Percentiles rank a stretch among this genome's conserved stretches.
These are phyloP conservation scores for Hippoglossus stenolepis DNA, from an alignment of 2,113 vertebrate genomes.

Conservation along the genomic window DNA sequence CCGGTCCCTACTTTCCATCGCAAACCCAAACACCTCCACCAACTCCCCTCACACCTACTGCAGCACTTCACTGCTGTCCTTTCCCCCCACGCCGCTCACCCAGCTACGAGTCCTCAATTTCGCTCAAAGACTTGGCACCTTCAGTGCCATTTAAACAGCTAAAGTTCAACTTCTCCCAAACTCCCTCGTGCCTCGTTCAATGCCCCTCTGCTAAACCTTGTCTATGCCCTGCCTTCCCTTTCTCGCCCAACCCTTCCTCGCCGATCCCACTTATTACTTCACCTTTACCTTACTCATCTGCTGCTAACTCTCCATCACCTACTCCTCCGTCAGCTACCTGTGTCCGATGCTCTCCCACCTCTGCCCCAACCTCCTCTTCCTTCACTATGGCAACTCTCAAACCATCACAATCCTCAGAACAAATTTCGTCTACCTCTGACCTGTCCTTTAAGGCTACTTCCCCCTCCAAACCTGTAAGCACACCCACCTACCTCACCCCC, in stretches of 20 bases:
- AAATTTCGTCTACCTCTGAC: conserved; percentile 20
- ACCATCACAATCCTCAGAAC: conserved; percentile 12
- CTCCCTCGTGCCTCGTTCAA: not conserved
- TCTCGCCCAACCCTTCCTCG: conserved; percentile 54
- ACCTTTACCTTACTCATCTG: conserved; percentile 52
- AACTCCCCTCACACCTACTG: conserved; percentile 51
- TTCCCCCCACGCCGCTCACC: conserved; percentile 78
- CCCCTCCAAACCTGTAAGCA: not conserved
- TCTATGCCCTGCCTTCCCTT: conserved; percentile 35
- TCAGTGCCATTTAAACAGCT: conserved; percentile 11
- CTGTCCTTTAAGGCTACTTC: not conserved
- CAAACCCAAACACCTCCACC: conserved; percentile 52
- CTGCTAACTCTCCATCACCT: conserved; percentile 24
- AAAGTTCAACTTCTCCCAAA: conserved; percentile 8
- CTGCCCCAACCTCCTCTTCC: conserved; percentile 29
- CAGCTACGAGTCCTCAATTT: conserved; percentile 77
- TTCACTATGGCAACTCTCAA: not conserved
- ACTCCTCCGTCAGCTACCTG: conserved; percentile 10
- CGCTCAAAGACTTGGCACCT: conserved; percentile 73
- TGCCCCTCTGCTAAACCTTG: conserved; percentile 21
- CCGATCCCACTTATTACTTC: conserved; percentile 75
- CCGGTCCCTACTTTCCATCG: conserved; percentile 8
- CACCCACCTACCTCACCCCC: conserved; percentile 1
- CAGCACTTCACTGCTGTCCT: conserved; percentile 43
- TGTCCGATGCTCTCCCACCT: conserved; percentile 26